Evolutionary conservation across 2,888 invertebrate species (phyloP).

Genomic region (Rugalucina vietnamica): DNA sequence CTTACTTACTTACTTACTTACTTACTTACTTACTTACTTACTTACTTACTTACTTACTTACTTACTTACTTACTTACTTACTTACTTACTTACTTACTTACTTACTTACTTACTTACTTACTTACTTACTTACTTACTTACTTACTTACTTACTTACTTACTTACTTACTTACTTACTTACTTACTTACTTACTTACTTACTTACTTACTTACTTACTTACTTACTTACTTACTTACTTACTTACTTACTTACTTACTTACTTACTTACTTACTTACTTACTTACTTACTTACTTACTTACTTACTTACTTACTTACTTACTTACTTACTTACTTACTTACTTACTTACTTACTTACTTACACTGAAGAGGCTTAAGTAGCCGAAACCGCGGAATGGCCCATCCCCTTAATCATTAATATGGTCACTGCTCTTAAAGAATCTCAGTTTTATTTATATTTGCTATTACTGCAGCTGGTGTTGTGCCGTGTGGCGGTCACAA

Average conservation of each 20-base stretch:
- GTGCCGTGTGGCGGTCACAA: no score
- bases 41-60: background rate
- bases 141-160: constrained; percentile 41
- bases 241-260: background rate
- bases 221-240: constrained; percentile 9
- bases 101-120: background rate
- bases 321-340: background rate
- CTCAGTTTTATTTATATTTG: no score
- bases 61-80: background rate
- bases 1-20: background rate
- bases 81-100: background rate
- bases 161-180: constrained; percentile 43
- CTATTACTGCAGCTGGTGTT: no score
- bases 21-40: background rate
- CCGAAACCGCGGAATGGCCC: no score
- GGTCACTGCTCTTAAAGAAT: no score
- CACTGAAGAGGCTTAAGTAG: no score
- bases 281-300: background rate
- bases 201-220: constrained; percentile 53
- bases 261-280: background rate
- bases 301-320: background rate
- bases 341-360: background rate
- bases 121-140: background rate
- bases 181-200: constrained; percentile 54
- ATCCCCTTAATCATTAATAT: no score